These are phyloP conservation scores for Leuciscus idus DNA, from an alignment of 2,113 vertebrate species.

Conservation along the genomic window DNA sequence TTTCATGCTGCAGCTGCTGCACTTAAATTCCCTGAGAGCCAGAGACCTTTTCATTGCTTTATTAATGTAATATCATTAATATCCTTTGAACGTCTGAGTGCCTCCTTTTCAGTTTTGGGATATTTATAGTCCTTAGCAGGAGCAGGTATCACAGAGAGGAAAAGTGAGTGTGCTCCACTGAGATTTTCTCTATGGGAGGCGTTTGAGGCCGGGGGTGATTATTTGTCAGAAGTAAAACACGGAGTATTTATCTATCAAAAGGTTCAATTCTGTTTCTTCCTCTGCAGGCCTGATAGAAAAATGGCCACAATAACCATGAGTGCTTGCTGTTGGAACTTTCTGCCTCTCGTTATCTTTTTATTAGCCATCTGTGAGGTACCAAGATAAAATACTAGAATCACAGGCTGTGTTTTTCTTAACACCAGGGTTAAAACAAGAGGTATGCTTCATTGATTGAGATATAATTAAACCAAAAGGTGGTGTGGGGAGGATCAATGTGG, in stretches of 20 bases:
- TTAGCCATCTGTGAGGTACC: constrained; percentile 56
- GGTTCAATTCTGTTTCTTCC: constrained; percentile 62
- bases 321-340: constrained; percentile 53
- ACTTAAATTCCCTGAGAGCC: constrained; percentile 55
- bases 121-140: constrained; percentile 58
- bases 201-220: constrained; percentile 52
- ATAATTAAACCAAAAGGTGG: constrained; percentile 65
- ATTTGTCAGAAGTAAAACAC: constrained; percentile 65
- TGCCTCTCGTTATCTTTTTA: constrained; percentile 59
- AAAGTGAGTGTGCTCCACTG: constrained; percentile 21
- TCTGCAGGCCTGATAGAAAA: constrained; percentile 64
- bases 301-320: constrained; percentile 70
- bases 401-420: constrained; percentile 59
- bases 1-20: constrained; percentile 68
- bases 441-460: constrained; percentile 68
- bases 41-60: constrained; percentile 62
- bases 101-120: constrained; percentile 52
- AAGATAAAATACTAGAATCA: constrained; percentile 53
- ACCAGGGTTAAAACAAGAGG: constrained; percentile 59
- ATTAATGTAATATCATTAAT: constrained; percentile 72
- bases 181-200: constrained; percentile 59
- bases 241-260: constrained; percentile 64
- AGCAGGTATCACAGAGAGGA: constrained; percentile 41
- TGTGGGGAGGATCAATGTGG: constrained; percentile 59
- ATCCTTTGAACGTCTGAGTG: constrained; percentile 62